Conservation (phyloP, 2,113 vertebrate genomes). For the Sorex fumeus region DNA sequence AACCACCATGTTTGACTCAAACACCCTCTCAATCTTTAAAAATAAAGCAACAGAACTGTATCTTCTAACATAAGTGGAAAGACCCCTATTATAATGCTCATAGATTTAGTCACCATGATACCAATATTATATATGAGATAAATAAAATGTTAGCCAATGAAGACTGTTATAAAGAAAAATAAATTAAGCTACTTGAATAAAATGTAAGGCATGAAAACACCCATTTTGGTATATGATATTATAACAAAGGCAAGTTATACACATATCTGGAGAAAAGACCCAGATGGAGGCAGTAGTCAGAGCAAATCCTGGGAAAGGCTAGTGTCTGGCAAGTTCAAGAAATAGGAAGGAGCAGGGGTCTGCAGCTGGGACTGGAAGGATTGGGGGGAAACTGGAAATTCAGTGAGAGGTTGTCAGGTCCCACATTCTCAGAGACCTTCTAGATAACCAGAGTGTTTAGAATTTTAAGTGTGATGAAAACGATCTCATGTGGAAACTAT, state of each 20-base stretch:
- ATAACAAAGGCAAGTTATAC: background rate
- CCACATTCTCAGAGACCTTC: too few relatives aligned
- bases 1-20: too few relatives aligned
- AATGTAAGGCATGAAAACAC: background rate
- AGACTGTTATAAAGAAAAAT: conserved; percentile 43
- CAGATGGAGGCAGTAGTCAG: background rate
- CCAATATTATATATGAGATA: background rate
- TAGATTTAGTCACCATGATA: conserved; percentile 22
- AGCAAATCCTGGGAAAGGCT: background rate
- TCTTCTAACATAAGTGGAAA: conserved; percentile 11
- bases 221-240: background rate
- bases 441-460: too few relatives aligned
- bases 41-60: background rate
- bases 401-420: too few relatives aligned
- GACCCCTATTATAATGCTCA: background rate
- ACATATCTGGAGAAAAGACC: background rate
- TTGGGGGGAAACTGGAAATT: background rate
- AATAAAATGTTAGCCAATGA: background rate
- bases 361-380: background rate
- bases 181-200: background rate
- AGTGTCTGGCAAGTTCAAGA: background rate
- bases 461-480: background rate
- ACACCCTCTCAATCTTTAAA: too few relatives aligned
- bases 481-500: background rate
- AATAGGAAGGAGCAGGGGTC: background rate